phyloP scores from a whole-genome alignment of 2,888 invertebrate genomes.

The Rhamphomyia laevipes region DNA sequence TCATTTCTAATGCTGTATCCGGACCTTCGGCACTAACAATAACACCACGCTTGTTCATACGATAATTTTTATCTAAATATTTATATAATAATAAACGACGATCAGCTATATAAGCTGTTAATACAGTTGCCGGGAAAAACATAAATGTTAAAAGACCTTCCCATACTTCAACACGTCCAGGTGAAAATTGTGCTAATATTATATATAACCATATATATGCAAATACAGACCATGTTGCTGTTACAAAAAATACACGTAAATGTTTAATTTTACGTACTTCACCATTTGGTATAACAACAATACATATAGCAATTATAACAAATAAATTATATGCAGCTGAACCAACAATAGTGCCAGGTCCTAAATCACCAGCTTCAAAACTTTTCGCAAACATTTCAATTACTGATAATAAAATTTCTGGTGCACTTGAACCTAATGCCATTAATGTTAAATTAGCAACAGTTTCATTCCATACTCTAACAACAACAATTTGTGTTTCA shows the following conservation, averaged over 20 bases:
- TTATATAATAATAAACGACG: slow-evolving; percentile 73
- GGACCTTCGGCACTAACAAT: slow-evolving; percentile 80
- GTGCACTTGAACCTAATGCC: slow-evolving; percentile 97
- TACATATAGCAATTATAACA: slow-evolving; percentile 93
- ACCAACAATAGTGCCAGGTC: slow-evolving; percentile 97
- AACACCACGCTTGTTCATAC: slow-evolving; percentile 80
- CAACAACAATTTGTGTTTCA: slow-evolving; percentile 76
- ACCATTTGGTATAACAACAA: slow-evolving; percentile 79
- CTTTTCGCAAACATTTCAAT: slow-evolving; percentile 95
- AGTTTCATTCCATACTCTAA: slow-evolving; percentile 98
- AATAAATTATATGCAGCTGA: slow-evolving; percentile 98
- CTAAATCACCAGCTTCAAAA: slow-evolving; percentile 92
- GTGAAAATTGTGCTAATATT: slow-evolving; percentile 79
- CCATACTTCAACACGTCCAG: slow-evolving; percentile 90
- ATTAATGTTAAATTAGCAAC: slow-evolving; percentile 97
- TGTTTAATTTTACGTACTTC: slow-evolving; percentile 92
- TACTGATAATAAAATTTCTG: slow-evolving; percentile 93
- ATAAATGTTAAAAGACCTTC: slow-evolving; percentile 90
- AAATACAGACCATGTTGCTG: slow-evolving; percentile 94
- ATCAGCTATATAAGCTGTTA: slow-evolving; percentile 95
- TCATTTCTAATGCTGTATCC: slow-evolving; percentile 53
- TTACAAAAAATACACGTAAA: slow-evolving; percentile 92
- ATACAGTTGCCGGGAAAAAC: slow-evolving; percentile 93
- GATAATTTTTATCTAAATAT: slow-evolving; percentile 77
- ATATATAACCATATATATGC: slow-evolving; percentile 98